These are phyloP conservation scores for Drosophila barbarae DNA, from an alignment of 2,888 invertebrate species.

Conservation along the genomic window DNA sequence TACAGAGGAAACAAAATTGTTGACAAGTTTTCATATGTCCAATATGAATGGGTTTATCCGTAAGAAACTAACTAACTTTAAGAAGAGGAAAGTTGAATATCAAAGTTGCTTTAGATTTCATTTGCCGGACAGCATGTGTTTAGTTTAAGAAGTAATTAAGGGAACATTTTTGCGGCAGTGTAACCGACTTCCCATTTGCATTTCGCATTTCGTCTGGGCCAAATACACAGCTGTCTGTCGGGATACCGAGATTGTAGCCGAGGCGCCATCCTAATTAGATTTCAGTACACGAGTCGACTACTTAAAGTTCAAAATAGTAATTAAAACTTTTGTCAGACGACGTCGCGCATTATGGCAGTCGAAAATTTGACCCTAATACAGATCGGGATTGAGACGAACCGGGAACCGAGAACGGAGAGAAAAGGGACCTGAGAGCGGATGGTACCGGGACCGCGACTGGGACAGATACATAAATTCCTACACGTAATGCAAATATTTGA, in stretches of 20 bases:
- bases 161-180: background rate
- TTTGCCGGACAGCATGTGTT: background rate
- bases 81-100: no score
- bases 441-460: background rate
- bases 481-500: constrained; percentile 62
- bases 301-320: constrained; percentile 75
- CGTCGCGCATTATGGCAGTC: constrained; percentile 46
- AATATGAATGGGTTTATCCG: background rate
- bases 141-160: background rate
- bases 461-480: constrained; percentile 39
- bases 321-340: constrained; percentile 77
- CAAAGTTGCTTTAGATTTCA: no score
- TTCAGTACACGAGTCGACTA: constrained; percentile 75
- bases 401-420: background rate
- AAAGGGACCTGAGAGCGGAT: background rate
- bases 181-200: constrained; percentile 25
- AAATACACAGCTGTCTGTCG: constrained; percentile 39
- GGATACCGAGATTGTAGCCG: constrained; percentile 44
- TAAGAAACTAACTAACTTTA: background rate
- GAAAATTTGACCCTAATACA: constrained; percentile 51
- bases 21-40: background rate
- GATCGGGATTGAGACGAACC: constrained; percentile 1
- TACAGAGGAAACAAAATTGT: constrained; percentile 5
- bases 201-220: constrained; percentile 36
- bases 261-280: constrained; percentile 70